Base-by-base conservation (phyloP, 2,888 invertebrate genomes). In the Lucinisca nassula region DNA sequence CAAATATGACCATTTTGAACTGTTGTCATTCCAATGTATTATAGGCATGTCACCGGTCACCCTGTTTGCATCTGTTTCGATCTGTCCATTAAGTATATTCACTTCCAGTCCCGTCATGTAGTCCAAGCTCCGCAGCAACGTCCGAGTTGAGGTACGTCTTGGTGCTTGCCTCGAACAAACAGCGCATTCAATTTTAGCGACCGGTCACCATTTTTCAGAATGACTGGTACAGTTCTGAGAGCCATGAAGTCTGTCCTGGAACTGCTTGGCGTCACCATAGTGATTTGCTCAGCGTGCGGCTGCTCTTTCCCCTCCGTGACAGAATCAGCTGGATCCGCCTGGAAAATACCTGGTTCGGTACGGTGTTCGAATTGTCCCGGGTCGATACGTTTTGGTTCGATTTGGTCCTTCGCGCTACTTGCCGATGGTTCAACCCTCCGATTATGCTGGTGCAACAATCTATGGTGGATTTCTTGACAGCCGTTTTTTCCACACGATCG, bases 151-250 rank as follows among this genome's bases (percentile, higher is more conserved):
- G 24, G 72, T 88, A 85, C 0, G 85, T 88, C 61, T 80, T 45
- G 8, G 87, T 85, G 38, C 90, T 90, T 1, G 85, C 90, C 70
- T 90, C 90, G 78, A 85, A 85, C 6, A 90, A 51, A n/a, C 21
- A 90, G 58, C 17, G 88, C 88, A 79, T 90, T 85, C 1, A 90
- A 40, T 77, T 83, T 67, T 0, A 88, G 1, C 30, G 49, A 37
- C 21, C 51, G 67, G 12, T 51, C 49, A 17, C 79, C 75, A 37
- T 51, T 55, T 75, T 40, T 55, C 58, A 90, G 14, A 38, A 80
- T 83, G 10, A 90, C 88, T 21, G 90, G 88, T 17, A 90, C 76
- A n/a, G 90, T 88, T 83, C 85, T 74, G 21, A 89, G 32, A 27
- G 61, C 75, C 6, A 84, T 81, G 73, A 37, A 75, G 24, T 82